phyloP scores from a whole-genome alignment of 2,888 invertebrate species.

The Leptopterna dolabrata region DNA sequence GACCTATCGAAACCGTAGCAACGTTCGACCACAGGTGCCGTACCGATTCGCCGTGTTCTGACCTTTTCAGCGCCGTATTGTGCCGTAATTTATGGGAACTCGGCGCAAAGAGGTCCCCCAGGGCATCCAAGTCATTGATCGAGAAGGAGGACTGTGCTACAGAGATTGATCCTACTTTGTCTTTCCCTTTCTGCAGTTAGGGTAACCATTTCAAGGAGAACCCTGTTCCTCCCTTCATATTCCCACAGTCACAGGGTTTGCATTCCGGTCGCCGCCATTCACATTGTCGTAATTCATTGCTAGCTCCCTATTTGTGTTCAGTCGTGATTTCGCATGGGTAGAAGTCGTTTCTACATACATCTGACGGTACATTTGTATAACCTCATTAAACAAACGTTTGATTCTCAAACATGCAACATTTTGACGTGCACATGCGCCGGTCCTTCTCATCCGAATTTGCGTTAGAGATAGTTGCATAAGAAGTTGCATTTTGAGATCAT shows the following conservation, averaged over 20 bases:
- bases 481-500: too few species aligned
- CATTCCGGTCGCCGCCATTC: background rate
- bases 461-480: too few species aligned
- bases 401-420: too few species aligned
- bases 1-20: constrained; percentile 11
- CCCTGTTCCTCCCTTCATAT: background rate
- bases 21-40: background rate
- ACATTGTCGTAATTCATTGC: background rate
- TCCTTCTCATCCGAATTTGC: too few species aligned
- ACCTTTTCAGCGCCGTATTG: background rate
- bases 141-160: background rate
- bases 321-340: background rate
- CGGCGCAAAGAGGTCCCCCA: background rate
- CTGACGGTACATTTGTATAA: background rate
- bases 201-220: background rate
- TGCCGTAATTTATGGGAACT: background rate
- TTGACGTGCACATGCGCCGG: too few species aligned
- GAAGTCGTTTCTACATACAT: background rate
- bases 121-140: background rate
- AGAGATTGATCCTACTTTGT: background rate
- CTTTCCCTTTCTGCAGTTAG: background rate
- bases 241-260: background rate
- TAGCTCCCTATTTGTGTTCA: background rate
- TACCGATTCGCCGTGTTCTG: background rate
- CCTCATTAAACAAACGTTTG: background rate